Evolutionary conservation across 2,113 vertebrate genomes (phyloP), one percentile per base, ranked within the genome.

Genomic region (Vulpes ferrilata): DNA sequence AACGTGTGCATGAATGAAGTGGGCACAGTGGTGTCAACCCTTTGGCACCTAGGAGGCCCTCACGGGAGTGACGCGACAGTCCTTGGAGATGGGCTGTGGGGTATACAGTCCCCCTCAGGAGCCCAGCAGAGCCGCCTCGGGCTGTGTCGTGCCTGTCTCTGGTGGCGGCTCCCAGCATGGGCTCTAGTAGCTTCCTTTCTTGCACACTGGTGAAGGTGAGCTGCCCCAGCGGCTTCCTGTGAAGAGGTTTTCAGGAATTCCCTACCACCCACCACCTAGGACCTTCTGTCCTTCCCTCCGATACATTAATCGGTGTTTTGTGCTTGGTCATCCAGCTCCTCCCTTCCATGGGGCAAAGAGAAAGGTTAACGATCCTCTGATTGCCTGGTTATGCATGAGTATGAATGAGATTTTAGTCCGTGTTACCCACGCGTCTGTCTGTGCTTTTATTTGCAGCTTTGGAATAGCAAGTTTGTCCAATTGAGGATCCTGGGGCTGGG

Each of bases 121-220:
- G 2, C 78, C 0, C 3, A 11, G 25, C 64, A 6, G 3, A 7
- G 12, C 23, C 1, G 30, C 48, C 51, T 5, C 7, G 11, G 10
- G 1, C 48, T 15, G 23, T 11, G 2, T 20, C 7, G 5, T 38
- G 30, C 60, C 11, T 0, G 60, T 30, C 51, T 43, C 51, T 1
- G 23, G 17, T 23, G 16, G 48, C 0, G 2, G 30, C 5, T 48
- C 12, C 51, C 57, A 23, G 53, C 43, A 0, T 5, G 25, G 16
- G 17, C 86, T 16, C 38, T 27, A 11, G 8, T 23, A 11, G 27
- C 48, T 74, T 11, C 76, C 65, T 25, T 10, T 65, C 51, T 35
- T 5, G 12, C 13, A 17, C 10, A 0, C 4, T 32, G 51, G 9
- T 53, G 10, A 53, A 20, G 8, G 17, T 30, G 35, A 55, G 9